Evolutionary conservation across 53 echinoderm and acorn worm species (phyloP).

Genomic region (Paracentrotus lividus): DNA sequence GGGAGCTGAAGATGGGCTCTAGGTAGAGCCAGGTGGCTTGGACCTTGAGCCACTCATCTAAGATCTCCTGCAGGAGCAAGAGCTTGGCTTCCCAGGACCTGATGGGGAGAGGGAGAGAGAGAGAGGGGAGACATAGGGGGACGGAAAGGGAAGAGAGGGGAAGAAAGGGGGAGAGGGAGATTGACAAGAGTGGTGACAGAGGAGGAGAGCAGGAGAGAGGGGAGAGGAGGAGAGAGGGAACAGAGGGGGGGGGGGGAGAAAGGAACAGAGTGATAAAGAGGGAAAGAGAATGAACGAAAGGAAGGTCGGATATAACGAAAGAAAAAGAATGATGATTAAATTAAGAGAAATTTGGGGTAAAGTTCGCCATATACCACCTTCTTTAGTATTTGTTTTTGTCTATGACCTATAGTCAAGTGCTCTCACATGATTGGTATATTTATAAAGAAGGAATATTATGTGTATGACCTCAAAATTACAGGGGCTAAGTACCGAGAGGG

Average conservation of each 20-base stretch:
- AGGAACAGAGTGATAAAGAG: not conserved
- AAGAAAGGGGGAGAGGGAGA: not conserved
- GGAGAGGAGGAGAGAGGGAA: not conserved
- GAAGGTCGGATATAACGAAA: not conserved
- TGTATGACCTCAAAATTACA: no score
- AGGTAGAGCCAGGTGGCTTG: conserved; percentile 99
- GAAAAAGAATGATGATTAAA: not conserved
- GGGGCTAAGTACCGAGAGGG: no score
- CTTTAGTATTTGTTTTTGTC: no score
- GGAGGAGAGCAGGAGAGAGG: not conserved
- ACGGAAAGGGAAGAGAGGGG: not conserved
- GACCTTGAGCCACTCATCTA: conserved; percentile 99
- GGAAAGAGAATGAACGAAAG: no score
- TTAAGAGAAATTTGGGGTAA: not conserved
- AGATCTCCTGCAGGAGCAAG: conserved; percentile 93
- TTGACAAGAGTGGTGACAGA: not conserved
- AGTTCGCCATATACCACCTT: no score
- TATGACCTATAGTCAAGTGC: no score
- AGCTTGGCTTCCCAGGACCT: conserved; percentile 95
- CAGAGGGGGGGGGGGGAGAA: not conserved
- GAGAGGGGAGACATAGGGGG: not conserved
- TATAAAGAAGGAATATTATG: no score
- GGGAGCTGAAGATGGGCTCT: conserved; percentile 99
- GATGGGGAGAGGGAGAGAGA: not conserved
- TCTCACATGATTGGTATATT: no score